These are phyloP conservation scores for Podotricha telesiphe DNA, from an alignment of 2,888 invertebrate genomes.

Conservation along the genomic window DNA sequence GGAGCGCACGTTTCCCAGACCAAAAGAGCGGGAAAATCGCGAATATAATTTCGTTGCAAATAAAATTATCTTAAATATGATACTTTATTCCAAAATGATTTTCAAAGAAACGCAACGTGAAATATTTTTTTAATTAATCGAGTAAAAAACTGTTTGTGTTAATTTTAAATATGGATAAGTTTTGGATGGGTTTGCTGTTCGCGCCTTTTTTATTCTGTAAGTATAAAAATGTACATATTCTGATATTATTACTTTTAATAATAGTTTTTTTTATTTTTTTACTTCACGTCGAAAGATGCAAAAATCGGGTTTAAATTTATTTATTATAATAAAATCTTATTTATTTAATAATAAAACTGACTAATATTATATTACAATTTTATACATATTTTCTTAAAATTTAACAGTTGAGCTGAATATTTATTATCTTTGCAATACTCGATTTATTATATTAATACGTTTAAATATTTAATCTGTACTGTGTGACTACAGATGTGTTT, in stretches of 20 bases:
- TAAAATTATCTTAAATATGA: slow-evolving; percentile 2
- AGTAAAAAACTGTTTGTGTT: slow-evolving; percentile 34
- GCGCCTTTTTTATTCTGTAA: slow-evolving; percentile 40
- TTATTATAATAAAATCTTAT: too few relatives aligned
- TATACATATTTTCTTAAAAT: too few relatives aligned
- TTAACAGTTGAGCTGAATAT: not conserved
- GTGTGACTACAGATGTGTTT: not conserved
- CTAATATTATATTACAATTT: too few relatives aligned
- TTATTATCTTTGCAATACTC: not conserved
- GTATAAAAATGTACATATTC: slow-evolving; percentile 9
- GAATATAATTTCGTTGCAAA: slow-evolving; percentile 46
- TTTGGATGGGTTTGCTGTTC: slow-evolving; percentile 43
- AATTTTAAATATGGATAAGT: slow-evolving; percentile 41
- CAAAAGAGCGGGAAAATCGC: slow-evolving; percentile 54
- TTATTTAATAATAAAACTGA: not conserved
- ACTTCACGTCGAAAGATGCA: too few relatives aligned
- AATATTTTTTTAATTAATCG: slow-evolving; percentile 15
- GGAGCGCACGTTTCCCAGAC: slow-evolving; percentile 46
- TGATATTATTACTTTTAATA: too few relatives aligned
- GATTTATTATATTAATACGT: not conserved
- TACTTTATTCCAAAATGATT: slow-evolving; percentile 30
- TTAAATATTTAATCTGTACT: not conserved
- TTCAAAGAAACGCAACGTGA: slow-evolving; percentile 34
- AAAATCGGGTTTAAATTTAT: too few relatives aligned
- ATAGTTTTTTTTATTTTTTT: too few relatives aligned